A percentile compares a stretch with the other conserved stretches of the same genome.
Evolutionary conservation across 2,888 invertebrate genomes (phyloP).

Genomic region (Nycteola revayana): DNA sequence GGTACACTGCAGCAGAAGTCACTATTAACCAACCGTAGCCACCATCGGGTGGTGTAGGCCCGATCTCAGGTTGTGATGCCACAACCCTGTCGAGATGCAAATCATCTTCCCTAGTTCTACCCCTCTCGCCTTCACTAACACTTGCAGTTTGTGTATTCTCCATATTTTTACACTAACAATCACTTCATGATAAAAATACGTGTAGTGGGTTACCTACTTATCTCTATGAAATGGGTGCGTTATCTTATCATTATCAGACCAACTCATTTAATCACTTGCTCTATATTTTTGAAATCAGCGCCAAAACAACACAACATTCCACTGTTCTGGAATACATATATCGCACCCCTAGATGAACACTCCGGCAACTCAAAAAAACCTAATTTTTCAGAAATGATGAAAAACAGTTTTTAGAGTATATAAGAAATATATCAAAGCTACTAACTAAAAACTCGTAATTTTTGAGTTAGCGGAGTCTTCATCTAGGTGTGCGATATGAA

Average conservation of each 20-base stretch:
- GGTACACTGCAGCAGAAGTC: slow-evolving; percentile 80
- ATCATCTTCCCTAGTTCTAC: slow-evolving; percentile 53
- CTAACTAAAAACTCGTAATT: no score
- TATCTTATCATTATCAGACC: slow-evolving; percentile 79
- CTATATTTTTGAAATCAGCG: slow-evolving; percentile 69
- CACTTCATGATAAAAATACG: slow-evolving; percentile 60
- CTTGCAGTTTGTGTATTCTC: slow-evolving; percentile 46
- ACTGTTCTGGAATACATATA: no score
- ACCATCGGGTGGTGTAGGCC: slow-evolving; percentile 85
- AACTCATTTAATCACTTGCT: slow-evolving; percentile 65
- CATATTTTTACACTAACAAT: slow-evolving; percentile 63
- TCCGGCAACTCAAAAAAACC: no score
- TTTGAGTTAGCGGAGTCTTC: no score
- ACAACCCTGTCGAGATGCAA: slow-evolving; percentile 82
- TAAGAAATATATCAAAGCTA: no score
- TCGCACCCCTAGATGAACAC: no score
- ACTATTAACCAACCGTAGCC: slow-evolving; percentile 86
- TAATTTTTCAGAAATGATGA: no score
- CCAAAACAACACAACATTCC: slow-evolving; percentile 33
- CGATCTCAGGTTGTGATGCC: slow-evolving; percentile 84
- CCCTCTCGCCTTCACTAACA: slow-evolving; percentile 36
- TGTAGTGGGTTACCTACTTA: slow-evolving; percentile 57
- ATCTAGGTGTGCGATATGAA: no score
- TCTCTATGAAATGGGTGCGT: slow-evolving; percentile 61
- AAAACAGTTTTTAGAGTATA: no score